These are phyloP conservation scores for Liasis olivaceus DNA, from an alignment of 2,797 vertebrate species.

Conservation along the genomic window DNA sequence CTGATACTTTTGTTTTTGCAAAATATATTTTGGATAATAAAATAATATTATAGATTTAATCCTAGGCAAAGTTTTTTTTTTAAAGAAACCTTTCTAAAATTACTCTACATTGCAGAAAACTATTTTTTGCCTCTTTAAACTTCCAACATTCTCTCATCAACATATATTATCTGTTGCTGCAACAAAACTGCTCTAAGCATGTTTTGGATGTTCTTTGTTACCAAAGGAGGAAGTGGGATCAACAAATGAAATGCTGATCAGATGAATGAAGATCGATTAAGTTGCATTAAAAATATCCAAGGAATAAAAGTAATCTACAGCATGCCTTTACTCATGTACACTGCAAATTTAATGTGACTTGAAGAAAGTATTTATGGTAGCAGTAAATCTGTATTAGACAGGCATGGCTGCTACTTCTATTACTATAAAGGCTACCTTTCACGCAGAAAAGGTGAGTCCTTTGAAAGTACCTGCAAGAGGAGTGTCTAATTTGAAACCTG, in stretches of 20 bases:
- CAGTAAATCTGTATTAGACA: not conserved
- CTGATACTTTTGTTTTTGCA: not conserved
- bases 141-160: not conserved
- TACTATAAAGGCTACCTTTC: not conserved
- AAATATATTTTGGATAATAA: not conserved
- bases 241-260: not conserved
- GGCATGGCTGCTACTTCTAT: not conserved
- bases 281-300: not conserved
- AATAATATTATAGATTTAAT: not conserved
- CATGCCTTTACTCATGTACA: not conserved
- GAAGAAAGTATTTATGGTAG: not conserved
- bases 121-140: not conserved
- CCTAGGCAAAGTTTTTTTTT: not conserved
- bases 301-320: not conserved
- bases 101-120: not conserved
- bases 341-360: not conserved
- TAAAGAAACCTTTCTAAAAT: not conserved
- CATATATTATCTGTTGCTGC: not conserved
- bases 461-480: constrained; percentile 43
- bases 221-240: not conserved
- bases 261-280: not conserved
- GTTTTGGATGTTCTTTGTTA: not conserved
- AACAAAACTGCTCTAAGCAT: not conserved
- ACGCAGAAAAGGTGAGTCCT: constrained; percentile 3
- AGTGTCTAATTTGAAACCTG: constrained; percentile 57